Percentiles rank a stretch among this genome's conserved stretches.
Conservation (phyloP, 2,113 vertebrate genomes). For the Muscicapa adusta region DNA sequence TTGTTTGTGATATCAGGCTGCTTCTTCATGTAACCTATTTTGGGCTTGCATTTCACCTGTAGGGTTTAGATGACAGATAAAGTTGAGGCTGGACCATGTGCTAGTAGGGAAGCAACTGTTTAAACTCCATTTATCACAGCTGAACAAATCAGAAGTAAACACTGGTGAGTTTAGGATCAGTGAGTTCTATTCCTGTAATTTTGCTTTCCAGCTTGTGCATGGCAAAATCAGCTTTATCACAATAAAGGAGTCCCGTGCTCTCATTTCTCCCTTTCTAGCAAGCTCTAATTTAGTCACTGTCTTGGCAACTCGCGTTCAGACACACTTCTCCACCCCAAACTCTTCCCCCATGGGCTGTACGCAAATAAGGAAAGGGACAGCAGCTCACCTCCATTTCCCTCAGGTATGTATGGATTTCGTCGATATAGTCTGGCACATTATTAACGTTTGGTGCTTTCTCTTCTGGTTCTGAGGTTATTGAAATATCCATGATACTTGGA, state of each 20-base stretch:
- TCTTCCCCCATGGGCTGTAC: not conserved
- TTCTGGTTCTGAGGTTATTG: conserved; percentile 78
- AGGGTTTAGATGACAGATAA: not conserved
- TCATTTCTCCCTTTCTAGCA: not conserved
- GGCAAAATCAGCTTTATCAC: not conserved
- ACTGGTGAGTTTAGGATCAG: not conserved
- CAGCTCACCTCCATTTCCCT: conserved; percentile 90
- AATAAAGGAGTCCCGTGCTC: not conserved
- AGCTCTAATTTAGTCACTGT: not conserved
- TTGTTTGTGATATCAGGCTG: conserved; percentile 96
- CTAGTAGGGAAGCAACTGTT: not conserved
- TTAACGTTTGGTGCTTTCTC: conserved; percentile 79
- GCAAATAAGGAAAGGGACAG: not conserved
- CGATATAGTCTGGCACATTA: conserved; percentile 84
- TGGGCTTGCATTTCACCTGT: conserved; percentile 90
- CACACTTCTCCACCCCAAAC: not conserved
- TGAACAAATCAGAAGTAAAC: not conserved
- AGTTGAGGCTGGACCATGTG: not conserved
- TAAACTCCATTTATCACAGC: not conserved
- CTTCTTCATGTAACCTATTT: conserved; percentile 94
- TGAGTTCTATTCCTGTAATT: not conserved
- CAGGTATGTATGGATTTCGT: conserved; percentile 87
- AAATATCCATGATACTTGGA: conserved; percentile 90
- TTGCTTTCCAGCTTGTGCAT: not conserved
- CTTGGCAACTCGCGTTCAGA: not conserved